Evolutionary conservation across 2,888 invertebrate genomes (phyloP).

Genomic region (Cistogaster globosa): DNA sequence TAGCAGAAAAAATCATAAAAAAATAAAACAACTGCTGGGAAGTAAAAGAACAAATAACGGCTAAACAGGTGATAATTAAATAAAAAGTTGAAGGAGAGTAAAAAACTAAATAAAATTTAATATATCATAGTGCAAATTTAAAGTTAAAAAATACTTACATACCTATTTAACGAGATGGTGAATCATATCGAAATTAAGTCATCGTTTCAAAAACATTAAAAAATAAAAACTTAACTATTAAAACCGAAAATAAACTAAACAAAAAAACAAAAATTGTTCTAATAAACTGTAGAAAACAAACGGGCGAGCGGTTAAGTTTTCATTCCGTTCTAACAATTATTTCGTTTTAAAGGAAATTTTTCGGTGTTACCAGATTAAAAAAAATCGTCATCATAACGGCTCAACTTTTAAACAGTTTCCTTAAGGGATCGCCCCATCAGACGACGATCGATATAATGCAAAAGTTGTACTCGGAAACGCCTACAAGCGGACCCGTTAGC

Average conservation of each 20-base stretch:
- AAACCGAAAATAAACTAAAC: neutral
- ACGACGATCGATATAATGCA: constrained; percentile 83
- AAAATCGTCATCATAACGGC: constrained; percentile 81
- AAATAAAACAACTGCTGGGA: constrained; percentile 39
- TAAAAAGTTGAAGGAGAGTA: neutral
- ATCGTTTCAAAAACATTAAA: constrained; percentile 24
- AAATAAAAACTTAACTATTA: neutral
- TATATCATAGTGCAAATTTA: constrained; percentile 33
- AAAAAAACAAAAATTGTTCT: neutral
- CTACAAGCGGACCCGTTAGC: constrained; percentile 80
- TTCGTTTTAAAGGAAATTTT: constrained; percentile 34
- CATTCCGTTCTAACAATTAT: constrained; percentile 18
- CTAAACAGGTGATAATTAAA: constrained; percentile 42
- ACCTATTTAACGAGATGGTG: constrained; percentile 44
- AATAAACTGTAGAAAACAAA: neutral
- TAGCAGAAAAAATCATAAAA: constrained; percentile 24
- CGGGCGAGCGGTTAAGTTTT: neutral
- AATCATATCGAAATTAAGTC: neutral
- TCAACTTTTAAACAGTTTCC: constrained; percentile 81
- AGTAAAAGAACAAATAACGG: constrained; percentile 52
- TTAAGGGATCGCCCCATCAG: constrained; percentile 82
- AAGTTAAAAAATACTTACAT: constrained; percentile 4
- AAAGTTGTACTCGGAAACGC: constrained; percentile 83
- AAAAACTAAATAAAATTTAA: constrained; percentile 1
- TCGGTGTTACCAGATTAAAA: constrained; percentile 51